Percentiles rank a stretch among this genome's conserved stretches.
These are phyloP conservation scores for Conomelus anceps DNA, from an alignment of 2,888 invertebrate genomes.

Conservation along the genomic window DNA sequence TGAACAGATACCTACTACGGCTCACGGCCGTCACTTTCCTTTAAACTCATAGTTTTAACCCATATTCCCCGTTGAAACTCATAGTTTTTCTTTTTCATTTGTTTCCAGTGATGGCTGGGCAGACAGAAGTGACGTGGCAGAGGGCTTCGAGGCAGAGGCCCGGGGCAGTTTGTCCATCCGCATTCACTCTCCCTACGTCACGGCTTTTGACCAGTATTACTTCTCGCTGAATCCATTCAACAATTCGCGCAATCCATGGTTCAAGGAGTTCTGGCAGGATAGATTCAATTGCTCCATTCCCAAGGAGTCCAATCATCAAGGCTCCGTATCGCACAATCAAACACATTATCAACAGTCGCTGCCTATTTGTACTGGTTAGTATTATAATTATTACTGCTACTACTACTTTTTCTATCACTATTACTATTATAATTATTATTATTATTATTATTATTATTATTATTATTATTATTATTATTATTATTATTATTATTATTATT, in stretches of 20 bases:
- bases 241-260: slow-evolving; percentile 65
- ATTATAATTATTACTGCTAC: too few relatives aligned
- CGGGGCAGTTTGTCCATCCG: slow-evolving; percentile 65
- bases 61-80: background rate
- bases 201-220: slow-evolving; percentile 60
- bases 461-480: too few relatives aligned
- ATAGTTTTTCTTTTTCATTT: background rate
- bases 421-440: too few relatives aligned
- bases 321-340: background rate
- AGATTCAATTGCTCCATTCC: slow-evolving; percentile 56
- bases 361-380: slow-evolving; percentile 25
- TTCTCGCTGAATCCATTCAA: slow-evolving; percentile 55
- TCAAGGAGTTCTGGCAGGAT: slow-evolving; percentile 69
- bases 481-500: too few relatives aligned
- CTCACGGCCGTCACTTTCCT: background rate
- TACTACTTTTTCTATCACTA: too few relatives aligned
- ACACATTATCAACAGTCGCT: background rate
- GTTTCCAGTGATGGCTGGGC: slow-evolving; percentile 69
- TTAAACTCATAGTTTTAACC: background rate
- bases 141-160: slow-evolving; percentile 56
- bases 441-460: too few relatives aligned
- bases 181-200: slow-evolving; percentile 63
- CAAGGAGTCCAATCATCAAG: slow-evolving; percentile 22
- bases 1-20: too few relatives aligned
- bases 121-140: slow-evolving; percentile 66